Evolutionary conservation across 2,113 vertebrate genomes (phyloP), one percentile per base, ranked within the genome.

Genomic region (Pelodiscus sinensis): DNA sequence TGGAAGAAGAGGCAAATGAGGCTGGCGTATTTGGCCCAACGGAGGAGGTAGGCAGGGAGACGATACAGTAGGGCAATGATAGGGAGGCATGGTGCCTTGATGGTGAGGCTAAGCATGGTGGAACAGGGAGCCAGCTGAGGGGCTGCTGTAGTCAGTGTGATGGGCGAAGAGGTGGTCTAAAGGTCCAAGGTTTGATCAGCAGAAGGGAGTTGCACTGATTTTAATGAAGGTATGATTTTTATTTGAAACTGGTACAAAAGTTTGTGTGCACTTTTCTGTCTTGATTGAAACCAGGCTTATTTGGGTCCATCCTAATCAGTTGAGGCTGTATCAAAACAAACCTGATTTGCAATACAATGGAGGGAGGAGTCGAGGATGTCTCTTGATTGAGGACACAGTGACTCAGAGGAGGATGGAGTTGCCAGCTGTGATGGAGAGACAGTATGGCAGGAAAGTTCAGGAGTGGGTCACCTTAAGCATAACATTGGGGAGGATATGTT

Each of bases 341-440:
- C 4, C 24, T 1, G 1, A 51, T 16, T 77, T 68, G 56, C 56
- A 25, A 31, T 0, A 19, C 31, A 16, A 2, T 29, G 71, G 35
- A 44, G 7, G 35, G 51, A 50, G 73, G 16, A 38, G 31, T 27
- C 7, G 6, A 27, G 44, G 50, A 5, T 0, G 24, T 9, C 50
- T 65, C 22, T 35, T 44, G 31, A 27, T 6, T 1, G 1, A 54
- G 15, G 75, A 19, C 50, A 54, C 0, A 50, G 77, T 18, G 50
- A 27, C 25, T 15, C 9, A 15, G 0, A 62, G 81, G 80, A 24
- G 1, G 82, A 38, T 62, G 65, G 35, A 22, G 25, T 6, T 5
- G 1, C 1, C 9, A 8, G 25, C 38, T 0, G 1, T 29, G 38
- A 25, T 0, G 9, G 6, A 0, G 2, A 10, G 62, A 8, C 14